Evolutionary conservation across 2,113 vertebrate genomes (phyloP), one percentile per base, ranked within the genome.

Genomic region (Haliaeetus leucogaster): DNA sequence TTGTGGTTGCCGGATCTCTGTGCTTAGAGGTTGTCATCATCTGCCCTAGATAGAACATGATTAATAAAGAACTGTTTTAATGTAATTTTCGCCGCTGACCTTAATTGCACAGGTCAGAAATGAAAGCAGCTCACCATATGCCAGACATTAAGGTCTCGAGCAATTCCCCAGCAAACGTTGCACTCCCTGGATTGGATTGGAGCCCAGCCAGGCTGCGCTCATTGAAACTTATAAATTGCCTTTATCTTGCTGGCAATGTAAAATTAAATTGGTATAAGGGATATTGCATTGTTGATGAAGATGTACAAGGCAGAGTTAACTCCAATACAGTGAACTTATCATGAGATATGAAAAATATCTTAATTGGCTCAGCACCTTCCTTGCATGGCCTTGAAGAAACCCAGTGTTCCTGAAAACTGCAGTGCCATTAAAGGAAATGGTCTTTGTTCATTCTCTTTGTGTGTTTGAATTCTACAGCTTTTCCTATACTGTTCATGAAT

Each of bases 191-290:
- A 94, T 93, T 94, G 89, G 82, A 88, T 87, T 97, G 95, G 97
- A 96, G 62, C 94, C 68, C 81, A 87, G 96, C 96, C 97, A 97
- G 91, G 72, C 67, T 94, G 83, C 6, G 3, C 86, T 97, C 96
- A 96, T 63, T 96, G 94, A 93, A 97, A 97, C 92, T 96, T 97
- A 97, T 96, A 95, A 97, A 96, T 97, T 97, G 94, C 96, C 82
- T 97, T 97, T 97, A 96, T 96, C 96, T 98, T 94, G 86, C 96
- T 90, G 92, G 92, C 94, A 95, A 89, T 85, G 95, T 94, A 93
- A 97, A 95, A 97, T 96, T 95, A 97, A 97, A 97, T 91, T 95
- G 91, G 92, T 93, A 70, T 83, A 92, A 95, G 94, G 92, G 96
- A 94, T 97, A 97, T 95, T 96, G 91, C 82, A 89, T 95, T 96